These are phyloP conservation scores for Callaeas wilsoni DNA, from an alignment of 2,113 vertebrate species.

Conservation along the genomic window DNA sequence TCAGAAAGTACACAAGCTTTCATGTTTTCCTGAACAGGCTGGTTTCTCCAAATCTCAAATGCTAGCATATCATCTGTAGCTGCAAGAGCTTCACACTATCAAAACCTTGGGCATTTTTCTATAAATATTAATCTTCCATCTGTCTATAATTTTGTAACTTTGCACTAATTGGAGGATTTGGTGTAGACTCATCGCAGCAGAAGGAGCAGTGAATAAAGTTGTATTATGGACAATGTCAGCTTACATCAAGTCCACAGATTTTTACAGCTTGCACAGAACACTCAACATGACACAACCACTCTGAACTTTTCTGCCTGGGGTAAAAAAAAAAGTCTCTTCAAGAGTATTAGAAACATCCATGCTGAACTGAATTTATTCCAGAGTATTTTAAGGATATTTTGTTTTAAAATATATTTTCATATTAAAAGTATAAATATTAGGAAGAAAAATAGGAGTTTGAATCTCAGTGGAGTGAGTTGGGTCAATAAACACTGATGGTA, in stretches of 20 bases:
- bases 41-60: not conserved
- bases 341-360: not conserved
- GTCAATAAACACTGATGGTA: slow-evolving; percentile 35
- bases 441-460: not conserved
- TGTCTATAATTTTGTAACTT: not conserved
- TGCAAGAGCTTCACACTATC: not conserved
- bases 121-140: slow-evolving; percentile 18
- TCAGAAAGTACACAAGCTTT: not conserved
- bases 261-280: not conserved
- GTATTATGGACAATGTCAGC: not conserved
- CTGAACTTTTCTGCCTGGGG: not conserved
- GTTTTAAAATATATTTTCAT: not conserved
- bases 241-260: not conserved
- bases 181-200: not conserved
- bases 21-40: not conserved
- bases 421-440: not conserved
- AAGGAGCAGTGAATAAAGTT: not conserved
- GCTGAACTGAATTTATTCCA: not conserved
- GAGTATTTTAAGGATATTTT: not conserved
- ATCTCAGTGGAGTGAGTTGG: not conserved
- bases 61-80: not conserved
- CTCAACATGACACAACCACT: not conserved
- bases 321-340: not conserved
- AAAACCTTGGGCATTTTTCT: not conserved
- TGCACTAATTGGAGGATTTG: not conserved